Percentiles rank a stretch among this genome's conserved stretches.
phyloP scores from a whole-genome alignment of 1,140 invertebrate genomes.

The Xylocopa sonorina region DNA sequence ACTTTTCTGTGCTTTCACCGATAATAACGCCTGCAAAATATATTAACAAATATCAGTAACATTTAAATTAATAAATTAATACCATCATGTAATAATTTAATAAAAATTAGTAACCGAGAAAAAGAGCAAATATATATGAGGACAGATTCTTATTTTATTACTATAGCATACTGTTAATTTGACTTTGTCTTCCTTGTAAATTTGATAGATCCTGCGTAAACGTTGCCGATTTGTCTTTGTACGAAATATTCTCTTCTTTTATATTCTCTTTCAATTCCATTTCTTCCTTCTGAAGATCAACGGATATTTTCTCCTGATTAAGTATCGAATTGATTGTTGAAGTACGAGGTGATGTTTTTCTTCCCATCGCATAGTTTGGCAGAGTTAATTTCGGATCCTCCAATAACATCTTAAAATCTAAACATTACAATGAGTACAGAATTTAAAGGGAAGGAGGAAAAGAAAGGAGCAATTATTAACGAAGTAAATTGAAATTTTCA shows the following conservation, averaged over 20 bases:
- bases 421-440: background rate
- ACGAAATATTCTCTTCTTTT: conserved; percentile 48
- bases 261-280: background rate
- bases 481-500: background rate
- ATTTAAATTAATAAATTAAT: too few species aligned
- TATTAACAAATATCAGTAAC: too few species aligned
- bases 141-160: background rate
- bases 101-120: background rate
- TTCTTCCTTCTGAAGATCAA: conserved; percentile 27
- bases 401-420: conserved; percentile 29
- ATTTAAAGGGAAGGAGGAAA: too few species aligned
- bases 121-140: background rate
- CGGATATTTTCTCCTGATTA: conserved; percentile 23
- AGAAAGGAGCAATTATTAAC: background rate
- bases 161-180: conserved; percentile 36
- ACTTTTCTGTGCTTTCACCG: conserved; percentile 68
- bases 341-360: background rate
- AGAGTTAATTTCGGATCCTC: conserved; percentile 18
- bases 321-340: background rate
- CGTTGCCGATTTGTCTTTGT: conserved; percentile 15
- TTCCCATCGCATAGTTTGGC: background rate
- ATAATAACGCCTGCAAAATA: conserved; percentile 57
- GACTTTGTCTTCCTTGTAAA: conserved; percentile 4
- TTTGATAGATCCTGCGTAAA: conserved; percentile 10
- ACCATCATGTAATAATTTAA: too few species aligned